These are phyloP conservation scores for Nomada fabriciana DNA, from an alignment of 2,888 invertebrate genomes.

Conservation along the genomic window DNA sequence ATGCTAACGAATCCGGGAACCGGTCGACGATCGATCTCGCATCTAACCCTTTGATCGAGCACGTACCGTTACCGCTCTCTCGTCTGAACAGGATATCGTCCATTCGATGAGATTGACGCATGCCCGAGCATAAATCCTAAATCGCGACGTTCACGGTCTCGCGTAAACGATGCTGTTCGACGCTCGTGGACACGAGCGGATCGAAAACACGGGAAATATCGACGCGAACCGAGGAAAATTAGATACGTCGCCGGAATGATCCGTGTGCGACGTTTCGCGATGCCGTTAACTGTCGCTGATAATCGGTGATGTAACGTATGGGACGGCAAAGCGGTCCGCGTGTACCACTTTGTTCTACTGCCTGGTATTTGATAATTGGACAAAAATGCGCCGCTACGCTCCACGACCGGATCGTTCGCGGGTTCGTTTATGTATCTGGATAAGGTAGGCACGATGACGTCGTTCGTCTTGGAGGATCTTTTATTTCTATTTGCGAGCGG, in stretches of 20 bases:
- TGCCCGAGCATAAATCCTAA: slow-evolving; percentile 62
- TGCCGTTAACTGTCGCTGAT: slow-evolving; percentile 65
- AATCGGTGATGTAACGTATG: slow-evolving; percentile 60
- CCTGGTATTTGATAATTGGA: slow-evolving; percentile 66
- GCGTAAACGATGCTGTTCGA: background rate
- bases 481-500: background rate
- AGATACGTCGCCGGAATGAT: slow-evolving; percentile 41
- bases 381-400: slow-evolving; percentile 51
- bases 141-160: slow-evolving; percentile 21
- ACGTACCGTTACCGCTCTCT: slow-evolving; percentile 58
- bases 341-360: slow-evolving; percentile 45
- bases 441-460: background rate
- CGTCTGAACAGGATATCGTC: slow-evolving; percentile 56
- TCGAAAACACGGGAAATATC: slow-evolving; percentile 33
- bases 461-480: background rate
- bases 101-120: slow-evolving; percentile 63
- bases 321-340: slow-evolving; percentile 3
- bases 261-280: slow-evolving; percentile 18
- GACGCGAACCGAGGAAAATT: slow-evolving; percentile 54
- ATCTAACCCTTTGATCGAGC: slow-evolving; percentile 61
- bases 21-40: slow-evolving; percentile 47
- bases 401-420: background rate
- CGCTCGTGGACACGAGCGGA: slow-evolving; percentile 5
- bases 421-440: slow-evolving; percentile 24
- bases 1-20: slow-evolving; percentile 63